A percentile compares a stretch with the other conserved stretches of the same genome.
Conservation (phyloP, 2,797 vertebrate genomes). For the Pristis pectinata region DNA sequence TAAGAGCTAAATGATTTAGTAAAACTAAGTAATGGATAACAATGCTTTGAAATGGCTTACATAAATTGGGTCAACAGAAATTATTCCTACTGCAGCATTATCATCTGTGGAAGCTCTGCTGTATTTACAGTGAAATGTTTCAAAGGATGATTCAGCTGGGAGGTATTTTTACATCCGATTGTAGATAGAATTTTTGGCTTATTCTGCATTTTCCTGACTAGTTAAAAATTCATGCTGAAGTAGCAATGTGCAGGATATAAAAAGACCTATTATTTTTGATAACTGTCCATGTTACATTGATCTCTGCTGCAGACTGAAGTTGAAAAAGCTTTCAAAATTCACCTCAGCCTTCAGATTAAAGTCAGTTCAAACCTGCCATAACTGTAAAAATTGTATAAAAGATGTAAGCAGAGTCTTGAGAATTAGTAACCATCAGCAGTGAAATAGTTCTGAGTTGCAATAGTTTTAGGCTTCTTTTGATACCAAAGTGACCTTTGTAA, state of each 20-base stretch:
- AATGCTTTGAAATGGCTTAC: not conserved
- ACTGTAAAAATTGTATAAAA: not conserved
- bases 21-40: not conserved
- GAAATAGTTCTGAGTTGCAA: not conserved
- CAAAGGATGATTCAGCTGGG: conserved; percentile 30
- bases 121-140: conserved; percentile 14
- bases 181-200: conserved; percentile 18
- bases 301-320: not conserved
- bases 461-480: not conserved
- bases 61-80: not conserved
- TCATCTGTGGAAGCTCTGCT: not conserved
- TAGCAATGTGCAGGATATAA: conserved; percentile 26
- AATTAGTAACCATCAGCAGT: not conserved
- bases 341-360: not conserved
- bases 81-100: not conserved
- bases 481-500: not conserved
- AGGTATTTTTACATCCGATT: conserved; percentile 21
- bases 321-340: not conserved
- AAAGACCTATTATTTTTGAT: conserved; percentile 32
- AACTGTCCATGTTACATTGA: conserved; percentile 36
- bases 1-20: not conserved
- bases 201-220: conserved; percentile 5
- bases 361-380: not conserved
- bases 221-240: conserved; percentile 21
- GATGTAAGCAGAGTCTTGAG: not conserved